These are phyloP conservation scores for Trichechus manatus DNA, from an alignment of 2,113 vertebrate species.

Conservation along the genomic window DNA sequence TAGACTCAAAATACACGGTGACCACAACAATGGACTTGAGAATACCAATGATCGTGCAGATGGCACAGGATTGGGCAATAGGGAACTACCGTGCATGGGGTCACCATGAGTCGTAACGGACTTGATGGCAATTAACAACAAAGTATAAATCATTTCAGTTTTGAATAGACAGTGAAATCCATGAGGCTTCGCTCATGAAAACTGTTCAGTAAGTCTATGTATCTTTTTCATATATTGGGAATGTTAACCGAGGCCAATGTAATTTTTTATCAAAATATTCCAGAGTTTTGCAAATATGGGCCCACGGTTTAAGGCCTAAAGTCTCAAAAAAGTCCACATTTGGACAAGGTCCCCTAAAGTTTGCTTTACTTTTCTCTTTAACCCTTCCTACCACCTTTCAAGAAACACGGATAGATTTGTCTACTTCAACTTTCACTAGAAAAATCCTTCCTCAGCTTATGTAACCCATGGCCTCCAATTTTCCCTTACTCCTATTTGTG, in stretches of 20 bases:
- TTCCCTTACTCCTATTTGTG: background rate
- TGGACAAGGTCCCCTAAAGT: slow-evolving; percentile 25
- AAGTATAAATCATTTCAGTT: background rate
- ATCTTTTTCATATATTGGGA: background rate
- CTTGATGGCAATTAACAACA: no score
- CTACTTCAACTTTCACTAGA: background rate
- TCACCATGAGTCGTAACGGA: no score
- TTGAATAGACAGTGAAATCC: slow-evolving; percentile 30
- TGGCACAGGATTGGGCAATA: no score
- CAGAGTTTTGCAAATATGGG: background rate
- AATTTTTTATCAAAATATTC: slow-evolving; percentile 33
- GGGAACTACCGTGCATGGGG: no score
- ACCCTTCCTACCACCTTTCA: background rate
- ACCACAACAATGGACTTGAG: no score
- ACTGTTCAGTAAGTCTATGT: background rate
- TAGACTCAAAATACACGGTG: no score
- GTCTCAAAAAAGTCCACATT: background rate
- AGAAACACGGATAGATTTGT: background rate
- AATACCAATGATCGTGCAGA: no score
- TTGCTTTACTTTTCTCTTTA: background rate
- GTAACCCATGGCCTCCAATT: background rate
- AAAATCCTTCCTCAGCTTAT: background rate
- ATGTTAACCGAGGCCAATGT: background rate
- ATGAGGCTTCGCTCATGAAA: slow-evolving; percentile 1
- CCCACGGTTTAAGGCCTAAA: slow-evolving; percentile 35